Evolutionary conservation across 2,888 invertebrate species (phyloP).

Genomic region (Noctua janthe): DNA sequence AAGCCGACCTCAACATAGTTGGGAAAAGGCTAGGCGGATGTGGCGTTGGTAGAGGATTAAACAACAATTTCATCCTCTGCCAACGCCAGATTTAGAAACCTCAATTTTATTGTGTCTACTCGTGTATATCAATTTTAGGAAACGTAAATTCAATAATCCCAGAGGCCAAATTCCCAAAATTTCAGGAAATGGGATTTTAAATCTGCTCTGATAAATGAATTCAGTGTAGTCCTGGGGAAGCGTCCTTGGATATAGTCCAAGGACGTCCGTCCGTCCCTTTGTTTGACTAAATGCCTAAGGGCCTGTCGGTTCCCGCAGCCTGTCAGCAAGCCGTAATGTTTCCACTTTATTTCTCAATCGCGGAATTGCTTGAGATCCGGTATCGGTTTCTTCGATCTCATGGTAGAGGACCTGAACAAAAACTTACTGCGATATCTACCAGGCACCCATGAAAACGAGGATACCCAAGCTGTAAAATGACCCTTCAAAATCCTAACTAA

Average conservation of each 20-base stretch:
- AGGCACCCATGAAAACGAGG: constrained; percentile 24
- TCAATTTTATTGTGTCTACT: not conserved
- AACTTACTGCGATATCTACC: not conserved
- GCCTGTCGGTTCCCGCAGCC: constrained; percentile 23
- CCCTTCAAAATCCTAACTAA: not conserved
- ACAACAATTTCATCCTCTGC: no score
- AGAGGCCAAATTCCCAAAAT: not conserved
- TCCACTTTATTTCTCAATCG: constrained; percentile 45
- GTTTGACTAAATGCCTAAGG: constrained; percentile 53
- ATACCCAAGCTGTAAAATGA: constrained; percentile 1
- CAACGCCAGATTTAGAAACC: not conserved
- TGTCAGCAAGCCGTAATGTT: constrained; percentile 43
- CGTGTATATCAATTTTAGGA: not conserved
- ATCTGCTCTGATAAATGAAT: constrained; percentile 42
- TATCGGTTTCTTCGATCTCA: constrained; percentile 11
- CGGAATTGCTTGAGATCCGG: constrained; percentile 19
- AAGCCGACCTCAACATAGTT: no score
- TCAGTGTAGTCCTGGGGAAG: constrained; percentile 24
- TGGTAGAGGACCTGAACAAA: not conserved
- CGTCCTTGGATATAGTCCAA: constrained; percentile 42
- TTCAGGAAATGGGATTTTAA: constrained; percentile 27
- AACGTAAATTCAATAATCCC: not conserved
- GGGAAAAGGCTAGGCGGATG: no score
- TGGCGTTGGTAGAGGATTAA: no score
- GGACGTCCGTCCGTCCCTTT: constrained; percentile 47